Conservation (phyloP, 1,140 invertebrate species). For the Tetragonula clypearis region DNA sequence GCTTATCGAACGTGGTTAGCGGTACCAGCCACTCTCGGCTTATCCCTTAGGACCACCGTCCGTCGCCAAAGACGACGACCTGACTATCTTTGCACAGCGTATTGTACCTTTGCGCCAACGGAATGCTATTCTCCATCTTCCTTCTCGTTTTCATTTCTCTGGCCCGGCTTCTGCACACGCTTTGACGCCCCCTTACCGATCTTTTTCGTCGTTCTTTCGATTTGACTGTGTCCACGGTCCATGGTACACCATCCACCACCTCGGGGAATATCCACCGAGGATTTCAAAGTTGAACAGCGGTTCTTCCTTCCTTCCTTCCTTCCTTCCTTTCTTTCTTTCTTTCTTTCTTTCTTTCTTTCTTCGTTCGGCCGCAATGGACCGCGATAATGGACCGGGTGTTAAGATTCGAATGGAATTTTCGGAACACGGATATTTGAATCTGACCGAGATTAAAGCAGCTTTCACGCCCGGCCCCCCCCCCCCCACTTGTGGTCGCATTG, state of each 20-base stretch:
- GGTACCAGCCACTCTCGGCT: constrained; percentile 64
- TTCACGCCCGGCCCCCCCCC: neutral
- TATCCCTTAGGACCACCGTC: constrained; percentile 65
- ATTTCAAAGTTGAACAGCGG: neutral
- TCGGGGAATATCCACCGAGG: neutral
- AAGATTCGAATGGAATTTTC: neutral
- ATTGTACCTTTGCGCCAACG: constrained; percentile 42
- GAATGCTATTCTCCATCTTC: constrained; percentile 11
- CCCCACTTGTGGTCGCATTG: neutral
- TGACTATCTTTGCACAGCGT: constrained; percentile 57
- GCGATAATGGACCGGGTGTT: neutral
- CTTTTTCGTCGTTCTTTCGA: too few species aligned
- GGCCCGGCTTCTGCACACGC: too few species aligned
- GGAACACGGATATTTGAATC: neutral
- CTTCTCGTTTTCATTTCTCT: too few species aligned
- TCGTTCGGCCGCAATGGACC: neutral
- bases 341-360: neutral
- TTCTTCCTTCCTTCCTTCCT: too few species aligned
- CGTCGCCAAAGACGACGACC: constrained; percentile 55
- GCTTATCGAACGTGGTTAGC: constrained; percentile 69
- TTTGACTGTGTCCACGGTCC: too few species aligned
- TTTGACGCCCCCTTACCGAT: neutral
- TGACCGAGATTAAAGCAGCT: neutral
- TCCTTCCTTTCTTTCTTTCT: neutral
- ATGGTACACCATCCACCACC: too few species aligned